A percentile compares a stretch with the other conserved stretches of the same genome.
phyloP scores from a whole-genome alignment of 2,888 invertebrate genomes.

The Aphidius colemani region DNA sequence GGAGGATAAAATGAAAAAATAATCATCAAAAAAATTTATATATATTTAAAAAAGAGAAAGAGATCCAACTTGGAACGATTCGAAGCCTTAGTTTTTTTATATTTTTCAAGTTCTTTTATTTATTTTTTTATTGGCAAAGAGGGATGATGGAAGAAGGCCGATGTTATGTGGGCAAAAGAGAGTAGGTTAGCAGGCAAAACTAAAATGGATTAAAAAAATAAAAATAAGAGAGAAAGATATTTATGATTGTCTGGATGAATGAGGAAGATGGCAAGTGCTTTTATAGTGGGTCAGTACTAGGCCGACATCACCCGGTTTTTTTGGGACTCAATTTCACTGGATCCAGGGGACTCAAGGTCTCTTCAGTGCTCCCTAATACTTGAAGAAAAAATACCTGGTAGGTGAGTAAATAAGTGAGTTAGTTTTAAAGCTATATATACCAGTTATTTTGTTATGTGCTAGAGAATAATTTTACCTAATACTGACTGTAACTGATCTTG shows the following conservation, averaged over 20 bases:
- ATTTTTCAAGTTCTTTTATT: too few species aligned
- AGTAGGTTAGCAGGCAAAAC: constrained; percentile 56
- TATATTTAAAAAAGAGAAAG: constrained; percentile 6
- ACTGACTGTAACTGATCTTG: background rate
- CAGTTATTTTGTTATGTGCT: constrained; percentile 23
- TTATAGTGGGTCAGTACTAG: constrained; percentile 60
- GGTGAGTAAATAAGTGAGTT: constrained; percentile 31
- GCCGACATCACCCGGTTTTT: constrained; percentile 50
- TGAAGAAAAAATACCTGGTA: constrained; percentile 43
- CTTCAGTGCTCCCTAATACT: constrained; percentile 38
- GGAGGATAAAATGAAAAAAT: constrained; percentile 25
- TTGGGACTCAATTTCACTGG: constrained; percentile 35
- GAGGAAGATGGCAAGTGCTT: constrained; percentile 58
- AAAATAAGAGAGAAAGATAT: constrained; percentile 42
- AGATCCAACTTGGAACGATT: background rate
- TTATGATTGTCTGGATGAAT: constrained; percentile 47
- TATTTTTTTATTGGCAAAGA: background rate
- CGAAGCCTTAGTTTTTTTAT: too few species aligned
- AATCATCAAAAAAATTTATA: constrained; percentile 1
- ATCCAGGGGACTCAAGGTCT: constrained; percentile 57
- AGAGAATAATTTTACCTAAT: constrained; percentile 43
- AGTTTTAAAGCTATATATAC: constrained; percentile 33
- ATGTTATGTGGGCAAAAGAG: constrained; percentile 42
- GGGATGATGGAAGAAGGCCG: constrained; percentile 34
- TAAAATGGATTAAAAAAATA: constrained; percentile 6